phyloP scores from a whole-genome alignment of 2,888 invertebrate genomes.

The Metallyticus violacea region DNA sequence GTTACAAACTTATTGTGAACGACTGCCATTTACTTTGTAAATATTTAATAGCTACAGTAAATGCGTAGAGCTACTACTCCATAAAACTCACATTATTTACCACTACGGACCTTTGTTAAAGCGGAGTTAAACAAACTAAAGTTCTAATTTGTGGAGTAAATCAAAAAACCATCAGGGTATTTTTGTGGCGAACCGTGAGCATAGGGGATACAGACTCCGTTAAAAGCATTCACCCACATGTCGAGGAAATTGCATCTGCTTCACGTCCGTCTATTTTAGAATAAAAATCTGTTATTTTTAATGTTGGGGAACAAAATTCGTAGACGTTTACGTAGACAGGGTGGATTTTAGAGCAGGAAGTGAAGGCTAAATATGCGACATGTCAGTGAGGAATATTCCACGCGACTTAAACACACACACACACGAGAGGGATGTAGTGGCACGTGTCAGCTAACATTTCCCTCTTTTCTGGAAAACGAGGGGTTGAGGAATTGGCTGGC shows the following conservation, averaged over 20 bases:
- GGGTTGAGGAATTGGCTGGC: background rate
- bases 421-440: background rate
- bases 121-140: background rate
- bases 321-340: background rate
- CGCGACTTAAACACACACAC: background rate
- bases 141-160: background rate
- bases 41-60: too few relatives aligned
- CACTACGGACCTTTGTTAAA: too few relatives aligned
- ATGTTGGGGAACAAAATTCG: background rate
- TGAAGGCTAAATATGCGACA: background rate
- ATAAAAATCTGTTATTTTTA: background rate
- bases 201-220: background rate
- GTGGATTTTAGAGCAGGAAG: background rate
- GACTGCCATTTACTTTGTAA: too few relatives aligned
- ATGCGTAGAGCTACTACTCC: too few relatives aligned
- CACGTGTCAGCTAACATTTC: background rate
- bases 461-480: slow-evolving; percentile 9
- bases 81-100: too few relatives aligned
- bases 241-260: background rate
- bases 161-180: background rate
- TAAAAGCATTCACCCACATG: background rate
- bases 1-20: too few relatives aligned
- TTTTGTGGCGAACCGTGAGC: background rate
- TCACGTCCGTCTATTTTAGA: background rate
- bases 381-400: background rate